Evolutionary conservation across 2,113 vertebrate genomes (phyloP).

Genomic region (Planiliza haematocheilus): DNA sequence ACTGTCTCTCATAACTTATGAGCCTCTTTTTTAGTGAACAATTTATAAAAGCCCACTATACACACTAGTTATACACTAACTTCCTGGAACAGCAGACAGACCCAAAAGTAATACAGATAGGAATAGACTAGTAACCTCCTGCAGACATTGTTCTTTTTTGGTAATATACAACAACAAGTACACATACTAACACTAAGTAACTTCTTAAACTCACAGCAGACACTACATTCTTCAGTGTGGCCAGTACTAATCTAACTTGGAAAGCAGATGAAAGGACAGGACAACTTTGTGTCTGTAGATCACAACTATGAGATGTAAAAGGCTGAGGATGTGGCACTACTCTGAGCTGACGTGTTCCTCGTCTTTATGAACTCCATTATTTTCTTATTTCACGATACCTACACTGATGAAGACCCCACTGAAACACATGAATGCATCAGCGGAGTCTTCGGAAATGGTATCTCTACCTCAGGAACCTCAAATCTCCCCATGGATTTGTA

Average conservation of each 20-base stretch:
- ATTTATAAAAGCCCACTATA: too few relatives aligned
- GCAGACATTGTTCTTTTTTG: too few relatives aligned
- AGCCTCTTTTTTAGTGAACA: too few relatives aligned
- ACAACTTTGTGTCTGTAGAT: conserved; percentile 8
- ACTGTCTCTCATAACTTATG: too few relatives aligned
- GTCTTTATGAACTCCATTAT: conserved; percentile 3
- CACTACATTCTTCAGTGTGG: background rate
- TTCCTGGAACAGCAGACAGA: too few relatives aligned
- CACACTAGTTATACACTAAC: too few relatives aligned
- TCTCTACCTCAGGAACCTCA: conserved; percentile 33
- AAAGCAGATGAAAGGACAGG: background rate
- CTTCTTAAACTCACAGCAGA: background rate
- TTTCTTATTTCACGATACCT: conserved; percentile 26
- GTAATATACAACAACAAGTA: too few relatives aligned
- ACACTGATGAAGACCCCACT: conserved; percentile 24
- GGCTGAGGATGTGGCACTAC: background rate
- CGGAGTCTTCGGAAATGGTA: conserved; percentile 43
- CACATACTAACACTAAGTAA: background rate
- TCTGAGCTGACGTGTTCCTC: conserved; percentile 1
- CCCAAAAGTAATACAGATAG: too few relatives aligned
- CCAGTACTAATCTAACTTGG: background rate
- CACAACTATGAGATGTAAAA: background rate
- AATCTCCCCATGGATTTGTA: conserved; percentile 48
- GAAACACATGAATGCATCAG: conserved; percentile 57
- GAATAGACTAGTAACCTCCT: too few relatives aligned